Evolutionary conservation across 1,140 invertebrate species (phyloP).

Genomic region (Scaptodrosophila lebanonensis): DNA sequence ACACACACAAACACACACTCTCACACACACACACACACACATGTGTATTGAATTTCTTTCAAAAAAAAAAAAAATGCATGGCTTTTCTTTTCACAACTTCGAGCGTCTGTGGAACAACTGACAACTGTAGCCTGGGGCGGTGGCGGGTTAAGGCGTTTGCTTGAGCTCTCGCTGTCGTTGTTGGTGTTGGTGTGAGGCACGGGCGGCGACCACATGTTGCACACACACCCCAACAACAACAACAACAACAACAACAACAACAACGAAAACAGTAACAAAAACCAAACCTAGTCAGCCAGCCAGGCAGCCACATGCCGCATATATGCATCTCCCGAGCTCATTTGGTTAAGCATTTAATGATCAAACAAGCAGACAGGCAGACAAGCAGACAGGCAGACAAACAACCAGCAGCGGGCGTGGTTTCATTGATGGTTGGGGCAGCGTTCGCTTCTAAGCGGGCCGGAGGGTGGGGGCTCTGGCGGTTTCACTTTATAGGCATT

Average conservation of each 20-base stretch:
- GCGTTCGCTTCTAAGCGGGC: no score
- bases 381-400: no score
- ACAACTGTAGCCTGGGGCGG: no score
- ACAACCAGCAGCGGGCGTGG: conserved; percentile 38
- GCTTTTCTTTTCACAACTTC: conserved; percentile 21
- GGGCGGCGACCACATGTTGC: conserved; percentile 37
- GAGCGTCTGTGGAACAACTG: not conserved
- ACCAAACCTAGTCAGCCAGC: not conserved
- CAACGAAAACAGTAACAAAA: not conserved
- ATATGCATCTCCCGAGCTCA: conserved; percentile 31
- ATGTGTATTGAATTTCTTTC: conserved; percentile 20
- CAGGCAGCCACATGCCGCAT: not conserved
- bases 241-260: conserved; percentile 1
- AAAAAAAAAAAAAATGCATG: conserved; percentile 2
- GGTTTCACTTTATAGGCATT: conserved; percentile 25
- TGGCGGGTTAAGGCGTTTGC: no score
- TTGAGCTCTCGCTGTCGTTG: no score
- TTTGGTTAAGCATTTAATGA: conserved; percentile 39
- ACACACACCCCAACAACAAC: conserved; percentile 28
- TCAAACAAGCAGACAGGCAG: no score
- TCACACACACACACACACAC: conserved; percentile 18
- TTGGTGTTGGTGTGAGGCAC: no score
- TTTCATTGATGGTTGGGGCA: conserved; percentile 28
- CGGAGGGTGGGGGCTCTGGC: conserved; percentile 4
- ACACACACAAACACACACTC: no score